Conservation (phyloP, 1,140 invertebrate species). For the Tribolium madens region DNA sequence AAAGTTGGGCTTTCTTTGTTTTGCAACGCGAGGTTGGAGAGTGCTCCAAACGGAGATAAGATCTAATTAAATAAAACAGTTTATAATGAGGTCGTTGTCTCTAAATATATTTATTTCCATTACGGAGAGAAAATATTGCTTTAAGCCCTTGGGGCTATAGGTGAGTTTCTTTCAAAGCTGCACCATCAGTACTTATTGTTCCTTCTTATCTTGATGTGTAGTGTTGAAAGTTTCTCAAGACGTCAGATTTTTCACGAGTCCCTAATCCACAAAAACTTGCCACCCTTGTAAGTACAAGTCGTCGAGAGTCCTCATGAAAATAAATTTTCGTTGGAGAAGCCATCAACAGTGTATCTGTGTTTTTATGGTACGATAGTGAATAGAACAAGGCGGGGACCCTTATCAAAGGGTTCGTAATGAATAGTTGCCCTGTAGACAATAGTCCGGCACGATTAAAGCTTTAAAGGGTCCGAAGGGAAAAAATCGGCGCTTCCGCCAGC, state of each 20-base stretch:
- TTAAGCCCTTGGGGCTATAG: neutral
- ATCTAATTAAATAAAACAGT: neutral
- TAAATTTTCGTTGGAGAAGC: constrained; percentile 16
- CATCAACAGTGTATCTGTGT: neutral
- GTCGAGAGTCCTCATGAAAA: constrained; percentile 13
- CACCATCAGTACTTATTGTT: neutral
- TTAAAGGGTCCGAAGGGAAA: constrained; percentile 3
- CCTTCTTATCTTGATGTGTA: neutral
- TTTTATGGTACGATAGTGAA: constrained; percentile 9
- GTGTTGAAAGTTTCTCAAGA: neutral
- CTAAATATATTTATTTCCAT: neutral
- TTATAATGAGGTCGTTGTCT: neutral
- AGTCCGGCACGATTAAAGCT: neutral
- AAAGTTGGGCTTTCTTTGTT: neutral
- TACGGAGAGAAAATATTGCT: neutral
- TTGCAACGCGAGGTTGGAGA: neutral
- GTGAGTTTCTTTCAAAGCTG: neutral
- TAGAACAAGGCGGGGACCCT: constrained; percentile 5
- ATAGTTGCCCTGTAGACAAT: neutral
- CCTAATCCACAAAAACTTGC: constrained; percentile 9
- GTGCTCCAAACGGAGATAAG: neutral
- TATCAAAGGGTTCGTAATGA: constrained; percentile 31
- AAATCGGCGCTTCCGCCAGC: neutral
- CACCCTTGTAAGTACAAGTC: constrained; percentile 3
- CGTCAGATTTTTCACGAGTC: neutral